Evolutionary conservation across 2,113 vertebrate genomes (phyloP).

Genomic region (Herpetotheres cachinnans): DNA sequence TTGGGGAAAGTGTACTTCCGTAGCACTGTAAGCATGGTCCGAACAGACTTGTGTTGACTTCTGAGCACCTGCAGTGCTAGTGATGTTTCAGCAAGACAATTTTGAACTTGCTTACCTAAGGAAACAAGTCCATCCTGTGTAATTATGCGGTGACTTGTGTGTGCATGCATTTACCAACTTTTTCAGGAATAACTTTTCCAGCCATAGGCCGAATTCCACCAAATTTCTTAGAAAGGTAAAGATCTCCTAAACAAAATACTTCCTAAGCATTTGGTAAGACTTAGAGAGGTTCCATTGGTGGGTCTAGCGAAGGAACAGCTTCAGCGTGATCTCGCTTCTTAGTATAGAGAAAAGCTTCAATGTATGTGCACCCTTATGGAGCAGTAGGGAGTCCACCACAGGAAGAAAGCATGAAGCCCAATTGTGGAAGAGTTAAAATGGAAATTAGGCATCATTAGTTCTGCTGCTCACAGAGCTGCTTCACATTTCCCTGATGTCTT

Average conservation of each 20-base stretch:
- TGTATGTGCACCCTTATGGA: not conserved
- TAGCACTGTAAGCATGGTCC: rapidly evolving
- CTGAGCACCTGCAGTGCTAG: not conserved
- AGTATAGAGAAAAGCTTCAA: not conserved
- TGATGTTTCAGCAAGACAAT: not conserved
- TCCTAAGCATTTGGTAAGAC: not conserved
- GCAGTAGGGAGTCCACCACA: not conserved
- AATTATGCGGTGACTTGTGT: not conserved
- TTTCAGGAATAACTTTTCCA: not conserved
- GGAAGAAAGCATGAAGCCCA: not conserved
- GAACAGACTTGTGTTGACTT: not conserved
- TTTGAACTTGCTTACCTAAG: not conserved
- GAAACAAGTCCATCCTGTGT: not conserved
- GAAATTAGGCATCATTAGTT: not conserved
- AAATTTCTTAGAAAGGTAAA: not conserved
- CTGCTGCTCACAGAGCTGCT: not conserved
- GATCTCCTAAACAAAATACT: not conserved
- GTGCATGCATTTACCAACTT: not conserved
- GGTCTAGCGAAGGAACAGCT: not conserved
- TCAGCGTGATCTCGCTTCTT: not conserved
- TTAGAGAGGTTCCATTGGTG: not conserved
- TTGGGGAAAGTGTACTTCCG: not conserved
- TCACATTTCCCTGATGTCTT: not conserved
- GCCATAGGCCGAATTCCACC: not conserved
- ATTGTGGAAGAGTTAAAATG: not conserved